Conservation (phyloP, 2,888 invertebrate genomes). For the Troglohyphantes excavatus region DNA sequence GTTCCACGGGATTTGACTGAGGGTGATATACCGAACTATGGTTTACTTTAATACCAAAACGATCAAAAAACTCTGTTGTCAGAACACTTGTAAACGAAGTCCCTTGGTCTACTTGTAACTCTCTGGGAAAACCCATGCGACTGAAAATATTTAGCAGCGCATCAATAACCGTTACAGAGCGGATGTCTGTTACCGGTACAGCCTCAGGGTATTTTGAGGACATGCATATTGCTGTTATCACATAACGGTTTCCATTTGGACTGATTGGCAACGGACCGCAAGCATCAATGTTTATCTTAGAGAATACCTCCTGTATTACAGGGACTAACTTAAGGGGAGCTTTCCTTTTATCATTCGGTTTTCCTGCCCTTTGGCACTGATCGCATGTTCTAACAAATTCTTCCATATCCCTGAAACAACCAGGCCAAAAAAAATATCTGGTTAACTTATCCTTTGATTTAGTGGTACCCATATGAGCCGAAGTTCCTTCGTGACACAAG, state of each 20-base stretch:
- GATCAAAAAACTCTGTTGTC: not conserved
- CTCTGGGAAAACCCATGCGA: not conserved
- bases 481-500: conserved; percentile 21
- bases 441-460: conserved; percentile 14
- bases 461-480: conserved; percentile 12
- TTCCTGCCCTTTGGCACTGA: conserved; percentile 9
- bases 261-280: not conserved
- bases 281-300: conserved; percentile 33
- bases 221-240: conserved; percentile 14
- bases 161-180: not conserved
- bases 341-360: conserved; percentile 7
- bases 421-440: conserved; percentile 34
- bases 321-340: conserved; percentile 21
- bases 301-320: conserved; percentile 32
- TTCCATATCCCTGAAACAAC: conserved; percentile 20
- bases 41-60: not conserved
- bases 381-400: conserved; percentile 5
- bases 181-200: not conserved
- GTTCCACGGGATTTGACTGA: not conserved
- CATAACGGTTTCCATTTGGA: conserved; percentile 2
- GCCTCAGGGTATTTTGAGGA: conserved; percentile 27
- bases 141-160: not conserved
- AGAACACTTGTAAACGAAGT: not conserved
- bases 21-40: not conserved
- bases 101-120: not conserved